Evolutionary conservation across 2,113 vertebrate species (phyloP).

Genomic region (Chunga burmeisteri): DNA sequence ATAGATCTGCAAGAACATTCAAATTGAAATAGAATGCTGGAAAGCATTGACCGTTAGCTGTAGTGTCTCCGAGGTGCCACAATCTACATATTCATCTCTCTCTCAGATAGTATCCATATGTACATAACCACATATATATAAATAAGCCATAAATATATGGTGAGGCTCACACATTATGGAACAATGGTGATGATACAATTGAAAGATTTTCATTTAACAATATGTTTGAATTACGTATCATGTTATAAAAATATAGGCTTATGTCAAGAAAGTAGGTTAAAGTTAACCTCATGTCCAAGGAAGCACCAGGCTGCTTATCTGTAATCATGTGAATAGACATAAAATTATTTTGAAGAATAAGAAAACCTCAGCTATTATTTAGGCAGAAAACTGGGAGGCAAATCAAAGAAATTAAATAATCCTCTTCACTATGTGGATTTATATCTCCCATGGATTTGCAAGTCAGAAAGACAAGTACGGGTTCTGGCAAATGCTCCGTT

Average conservation of each 20-base stretch:
- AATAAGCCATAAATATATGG: not conserved
- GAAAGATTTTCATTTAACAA: not conserved
- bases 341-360: not conserved
- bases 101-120: not conserved
- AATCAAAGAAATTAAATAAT: conserved; percentile 9
- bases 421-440: not conserved
- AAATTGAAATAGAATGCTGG: not conserved
- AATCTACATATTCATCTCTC: not conserved
- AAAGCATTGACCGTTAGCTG: not conserved
- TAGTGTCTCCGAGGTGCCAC: not conserved
- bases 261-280: not conserved
- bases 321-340: not conserved
- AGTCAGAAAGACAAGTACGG: conserved; percentile 36
- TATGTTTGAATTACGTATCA: not conserved
- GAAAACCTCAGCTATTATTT: conserved; percentile 19
- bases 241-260: not conserved
- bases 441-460: conserved; percentile 13
- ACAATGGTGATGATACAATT: not conserved
- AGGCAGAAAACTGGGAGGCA: not conserved
- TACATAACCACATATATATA: not conserved
- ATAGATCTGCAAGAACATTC: not conserved
- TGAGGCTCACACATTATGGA: not conserved
- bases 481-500: conserved; percentile 27
- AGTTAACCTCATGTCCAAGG: not conserved
- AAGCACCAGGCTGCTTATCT: not conserved